Conservation (phyloP, 2,888 invertebrate genomes). For the Rhamnusium bicolor region DNA sequence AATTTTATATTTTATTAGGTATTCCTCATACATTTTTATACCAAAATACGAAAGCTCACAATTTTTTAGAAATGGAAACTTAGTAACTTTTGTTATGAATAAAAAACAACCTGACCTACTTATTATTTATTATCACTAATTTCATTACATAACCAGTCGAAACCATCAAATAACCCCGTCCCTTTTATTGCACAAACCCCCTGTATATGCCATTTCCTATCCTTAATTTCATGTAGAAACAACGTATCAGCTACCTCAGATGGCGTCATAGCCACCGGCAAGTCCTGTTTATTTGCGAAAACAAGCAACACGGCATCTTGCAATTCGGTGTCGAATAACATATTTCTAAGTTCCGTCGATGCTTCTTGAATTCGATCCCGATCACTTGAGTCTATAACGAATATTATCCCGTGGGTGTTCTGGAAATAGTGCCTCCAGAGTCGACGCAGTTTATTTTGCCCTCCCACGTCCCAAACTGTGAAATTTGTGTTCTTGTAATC, state of each 20-base stretch:
- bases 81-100: no score
- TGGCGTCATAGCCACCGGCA: slow-evolving; percentile 93
- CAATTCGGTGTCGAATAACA: slow-evolving; percentile 91
- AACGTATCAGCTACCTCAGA: slow-evolving; percentile 93
- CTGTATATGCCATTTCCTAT: slow-evolving; percentile 71
- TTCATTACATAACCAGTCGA: slow-evolving; percentile 57
- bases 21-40: no score
- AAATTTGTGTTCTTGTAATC: slow-evolving; percentile 98
- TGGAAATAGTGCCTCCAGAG: slow-evolving; percentile 98
- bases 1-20: no score
- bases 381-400: slow-evolving; percentile 96
- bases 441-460: slow-evolving; percentile 96
- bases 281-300: slow-evolving; percentile 97
- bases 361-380: slow-evolving; percentile 93
- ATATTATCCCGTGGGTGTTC: slow-evolving; percentile 95
- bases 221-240: slow-evolving; percentile 86
- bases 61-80: no score
- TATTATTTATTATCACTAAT: slow-evolving; percentile 22
- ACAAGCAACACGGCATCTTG: slow-evolving; percentile 92
- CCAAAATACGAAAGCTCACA: no score
- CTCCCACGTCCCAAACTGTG: slow-evolving; percentile 98
- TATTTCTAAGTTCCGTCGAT: slow-evolving; percentile 82
- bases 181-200: slow-evolving; percentile 54
- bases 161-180: slow-evolving; percentile 54
- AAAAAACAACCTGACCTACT: not conserved